phyloP scores from a whole-genome alignment of 2,113 vertebrate genomes.

The Uria lomvia region DNA sequence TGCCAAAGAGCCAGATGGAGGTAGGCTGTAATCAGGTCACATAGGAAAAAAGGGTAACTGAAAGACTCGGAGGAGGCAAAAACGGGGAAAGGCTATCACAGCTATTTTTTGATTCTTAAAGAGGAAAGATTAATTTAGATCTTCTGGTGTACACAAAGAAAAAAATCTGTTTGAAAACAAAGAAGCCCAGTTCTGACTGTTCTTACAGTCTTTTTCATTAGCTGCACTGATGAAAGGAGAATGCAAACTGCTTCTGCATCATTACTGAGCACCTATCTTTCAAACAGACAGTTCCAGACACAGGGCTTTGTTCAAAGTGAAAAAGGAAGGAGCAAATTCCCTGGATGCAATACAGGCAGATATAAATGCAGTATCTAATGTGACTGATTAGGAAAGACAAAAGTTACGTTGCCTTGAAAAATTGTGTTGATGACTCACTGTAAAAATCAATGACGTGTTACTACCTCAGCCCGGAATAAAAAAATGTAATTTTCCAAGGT shows the following conservation, averaged over 20 bases:
- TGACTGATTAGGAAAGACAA: background rate
- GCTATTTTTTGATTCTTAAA: background rate
- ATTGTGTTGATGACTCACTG: background rate
- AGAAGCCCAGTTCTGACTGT: background rate
- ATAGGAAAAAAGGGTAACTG: background rate
- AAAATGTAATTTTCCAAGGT: background rate
- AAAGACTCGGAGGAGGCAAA: background rate
- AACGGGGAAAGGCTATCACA: background rate
- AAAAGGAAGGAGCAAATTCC: background rate
- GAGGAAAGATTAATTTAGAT: conserved; percentile 7
- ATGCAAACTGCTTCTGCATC: background rate
- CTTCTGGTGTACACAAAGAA: background rate
- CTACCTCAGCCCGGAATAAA: background rate
- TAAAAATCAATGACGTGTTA: rapidly evolving
- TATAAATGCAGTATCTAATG: background rate
- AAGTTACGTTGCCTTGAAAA: background rate
- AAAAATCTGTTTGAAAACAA: background rate
- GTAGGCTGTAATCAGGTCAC: background rate
- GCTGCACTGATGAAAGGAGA: background rate
- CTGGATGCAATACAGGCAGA: background rate
- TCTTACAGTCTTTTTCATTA: background rate
- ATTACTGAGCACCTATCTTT: background rate
- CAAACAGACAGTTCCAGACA: background rate
- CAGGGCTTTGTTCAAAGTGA: background rate
- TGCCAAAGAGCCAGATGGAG: conserved; percentile 32